Conservation (phyloP, 2,797 vertebrate genomes). For the Scyliorhinus canicula region DNA sequence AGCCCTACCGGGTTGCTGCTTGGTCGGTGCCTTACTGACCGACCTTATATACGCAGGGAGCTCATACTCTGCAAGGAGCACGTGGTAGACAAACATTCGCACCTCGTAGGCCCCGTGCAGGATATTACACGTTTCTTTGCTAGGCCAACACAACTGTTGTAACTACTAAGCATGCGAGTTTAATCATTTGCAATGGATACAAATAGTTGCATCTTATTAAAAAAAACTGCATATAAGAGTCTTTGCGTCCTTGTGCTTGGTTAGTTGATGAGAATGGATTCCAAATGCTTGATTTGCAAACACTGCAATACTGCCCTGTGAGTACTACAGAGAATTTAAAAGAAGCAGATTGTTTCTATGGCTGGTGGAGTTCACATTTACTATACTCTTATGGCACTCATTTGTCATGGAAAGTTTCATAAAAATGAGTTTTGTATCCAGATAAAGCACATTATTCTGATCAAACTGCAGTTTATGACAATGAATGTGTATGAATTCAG, state of each 20-base stretch:
- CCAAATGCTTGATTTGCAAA: neutral
- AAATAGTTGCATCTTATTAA: neutral
- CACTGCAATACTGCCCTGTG: neutral
- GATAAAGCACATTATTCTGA: neutral
- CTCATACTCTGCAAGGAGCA: too few species aligned
- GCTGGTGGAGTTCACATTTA: neutral
- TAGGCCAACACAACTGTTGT: neutral
- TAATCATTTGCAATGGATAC: slow-evolving; percentile 17
- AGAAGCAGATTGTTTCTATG: neutral
- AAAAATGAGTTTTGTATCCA: neutral
- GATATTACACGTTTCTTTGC: too few species aligned
- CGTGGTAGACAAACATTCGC: too few species aligned
- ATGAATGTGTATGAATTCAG: neutral
- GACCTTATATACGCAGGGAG: too few species aligned
- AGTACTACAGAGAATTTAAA: neutral
- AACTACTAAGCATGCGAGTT: neutral
- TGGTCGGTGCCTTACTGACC: too few species aligned
- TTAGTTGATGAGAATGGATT: neutral
- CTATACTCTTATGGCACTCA: neutral
- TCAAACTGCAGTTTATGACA: neutral
- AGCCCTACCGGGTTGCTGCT: too few species aligned
- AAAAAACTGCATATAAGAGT: neutral
- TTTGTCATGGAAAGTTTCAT: neutral
- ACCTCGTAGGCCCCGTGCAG: too few species aligned
- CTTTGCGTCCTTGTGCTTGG: neutral